Conservation (phyloP, 2,797 vertebrate species). For the Tachyglossus aculeatus region DNA sequence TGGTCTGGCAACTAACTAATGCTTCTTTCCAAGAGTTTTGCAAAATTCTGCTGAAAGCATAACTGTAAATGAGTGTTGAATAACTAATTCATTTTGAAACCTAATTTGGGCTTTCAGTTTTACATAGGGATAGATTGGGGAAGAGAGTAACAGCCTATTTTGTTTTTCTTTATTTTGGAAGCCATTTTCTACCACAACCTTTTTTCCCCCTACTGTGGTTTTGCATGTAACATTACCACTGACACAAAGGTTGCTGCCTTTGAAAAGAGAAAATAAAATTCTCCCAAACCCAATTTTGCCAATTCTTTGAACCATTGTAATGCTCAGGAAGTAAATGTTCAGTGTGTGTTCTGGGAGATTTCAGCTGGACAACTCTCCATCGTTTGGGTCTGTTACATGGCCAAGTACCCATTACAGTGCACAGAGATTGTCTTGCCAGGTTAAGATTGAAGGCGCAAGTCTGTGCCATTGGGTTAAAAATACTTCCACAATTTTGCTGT, state of each 20-base stretch:
- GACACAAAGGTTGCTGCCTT: not conserved
- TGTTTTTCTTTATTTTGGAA: not conserved
- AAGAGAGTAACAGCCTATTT: too few species aligned
- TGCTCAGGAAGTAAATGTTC: not conserved
- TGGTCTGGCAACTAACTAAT: not conserved
- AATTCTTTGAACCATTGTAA: not conserved
- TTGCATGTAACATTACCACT: not conserved
- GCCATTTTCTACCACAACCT: not conserved
- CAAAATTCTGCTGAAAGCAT: not conserved
- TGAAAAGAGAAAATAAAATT: not conserved
- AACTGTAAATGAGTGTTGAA: not conserved
- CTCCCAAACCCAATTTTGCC: not conserved
- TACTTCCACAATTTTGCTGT: not conserved
- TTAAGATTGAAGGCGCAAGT: not conserved
- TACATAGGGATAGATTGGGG: not conserved
- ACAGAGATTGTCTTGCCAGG: not conserved
- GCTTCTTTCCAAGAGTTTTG: not conserved
- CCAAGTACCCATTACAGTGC: not conserved
- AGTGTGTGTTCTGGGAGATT: not conserved
- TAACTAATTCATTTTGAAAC: not conserved
- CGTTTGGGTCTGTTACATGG: not conserved
- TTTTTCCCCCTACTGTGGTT: not conserved
- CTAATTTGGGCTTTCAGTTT: too few species aligned
- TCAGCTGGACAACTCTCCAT: not conserved
- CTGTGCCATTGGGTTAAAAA: not conserved